Conservation (phyloP, 2,797 vertebrate genomes). For the Sus cebifrons region DNA sequence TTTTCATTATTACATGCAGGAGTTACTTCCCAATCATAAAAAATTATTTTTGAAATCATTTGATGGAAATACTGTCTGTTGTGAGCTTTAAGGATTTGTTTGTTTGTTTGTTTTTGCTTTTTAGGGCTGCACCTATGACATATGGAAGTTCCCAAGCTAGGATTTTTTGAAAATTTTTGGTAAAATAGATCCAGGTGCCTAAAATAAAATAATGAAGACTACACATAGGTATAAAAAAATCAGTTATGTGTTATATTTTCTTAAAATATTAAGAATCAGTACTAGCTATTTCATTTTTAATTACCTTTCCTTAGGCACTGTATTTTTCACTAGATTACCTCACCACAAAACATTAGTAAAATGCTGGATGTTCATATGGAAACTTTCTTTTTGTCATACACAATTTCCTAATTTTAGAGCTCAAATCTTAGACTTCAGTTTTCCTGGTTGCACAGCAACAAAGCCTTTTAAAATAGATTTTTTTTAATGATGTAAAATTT, state of each 20-base stretch:
- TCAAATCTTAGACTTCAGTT: neutral
- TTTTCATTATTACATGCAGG: neutral
- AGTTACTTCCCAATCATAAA: neutral
- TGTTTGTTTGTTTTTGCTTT: no score
- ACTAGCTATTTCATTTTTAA: neutral
- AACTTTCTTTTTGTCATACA: neutral
- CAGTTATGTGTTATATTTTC: neutral
- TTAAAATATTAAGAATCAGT: neutral
- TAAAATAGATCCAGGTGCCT: neutral
- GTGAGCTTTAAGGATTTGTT: neutral
- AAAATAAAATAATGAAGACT: constrained; percentile 56
- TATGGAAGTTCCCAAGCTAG: no score
- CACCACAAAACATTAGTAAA: neutral
- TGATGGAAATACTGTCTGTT: neutral
- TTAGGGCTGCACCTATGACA: no score
- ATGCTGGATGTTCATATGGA: neutral
- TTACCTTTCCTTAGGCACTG: neutral
- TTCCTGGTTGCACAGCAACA: neutral
- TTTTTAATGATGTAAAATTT: neutral
- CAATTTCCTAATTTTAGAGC: neutral
- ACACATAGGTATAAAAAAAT: neutral
- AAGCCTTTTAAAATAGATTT: neutral
- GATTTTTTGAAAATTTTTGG: neutral
- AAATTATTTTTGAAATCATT: neutral
- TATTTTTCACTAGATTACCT: neutral